phyloP scores from a whole-genome alignment of 1,140 invertebrate species.

The Luehdorfia chinensis region DNA sequence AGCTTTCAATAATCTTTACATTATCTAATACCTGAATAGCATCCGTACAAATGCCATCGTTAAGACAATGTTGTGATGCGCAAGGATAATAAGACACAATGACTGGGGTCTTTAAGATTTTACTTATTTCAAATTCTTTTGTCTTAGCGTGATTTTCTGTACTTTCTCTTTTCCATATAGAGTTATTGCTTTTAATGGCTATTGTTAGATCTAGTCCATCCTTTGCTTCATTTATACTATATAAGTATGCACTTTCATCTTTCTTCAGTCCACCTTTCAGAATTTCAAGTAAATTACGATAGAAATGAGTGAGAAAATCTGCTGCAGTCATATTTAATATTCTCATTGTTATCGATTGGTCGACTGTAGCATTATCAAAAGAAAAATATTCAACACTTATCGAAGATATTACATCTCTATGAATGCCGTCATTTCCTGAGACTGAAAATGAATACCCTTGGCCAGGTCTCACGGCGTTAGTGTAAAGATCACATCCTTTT shows the following conservation, averaged over 20 bases:
- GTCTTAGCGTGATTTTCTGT: slow-evolving; percentile 80
- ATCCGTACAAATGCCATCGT: slow-evolving; percentile 87
- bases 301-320: slow-evolving; percentile 86
- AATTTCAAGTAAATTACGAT: slow-evolving; percentile 84
- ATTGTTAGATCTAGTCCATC: slow-evolving; percentile 84
- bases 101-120: slow-evolving; percentile 77
- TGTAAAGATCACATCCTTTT: slow-evolving; percentile 87
- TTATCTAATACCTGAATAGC: slow-evolving; percentile 83
- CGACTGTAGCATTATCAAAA: slow-evolving; percentile 89
- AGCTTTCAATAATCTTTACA: slow-evolving; percentile 85
- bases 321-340: slow-evolving; percentile 84
- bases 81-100: slow-evolving; percentile 87
- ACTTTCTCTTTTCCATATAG: slow-evolving; percentile 80
- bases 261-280: slow-evolving; percentile 81
- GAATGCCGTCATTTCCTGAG: slow-evolving; percentile 92
- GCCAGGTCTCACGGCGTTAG: slow-evolving; percentile 82
- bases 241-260: slow-evolving; percentile 83
- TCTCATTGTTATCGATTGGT: slow-evolving; percentile 88
- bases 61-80: slow-evolving; percentile 82
- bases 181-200: slow-evolving; percentile 77
- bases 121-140: slow-evolving; percentile 81
- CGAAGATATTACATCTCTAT: slow-evolving; percentile 89
- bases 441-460: slow-evolving; percentile 86
- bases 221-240: slow-evolving; percentile 84
- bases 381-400: slow-evolving; percentile 88